These are phyloP conservation scores for Chelon auratus DNA, from an alignment of 2,797 vertebrate species.

Conservation along the genomic window DNA sequence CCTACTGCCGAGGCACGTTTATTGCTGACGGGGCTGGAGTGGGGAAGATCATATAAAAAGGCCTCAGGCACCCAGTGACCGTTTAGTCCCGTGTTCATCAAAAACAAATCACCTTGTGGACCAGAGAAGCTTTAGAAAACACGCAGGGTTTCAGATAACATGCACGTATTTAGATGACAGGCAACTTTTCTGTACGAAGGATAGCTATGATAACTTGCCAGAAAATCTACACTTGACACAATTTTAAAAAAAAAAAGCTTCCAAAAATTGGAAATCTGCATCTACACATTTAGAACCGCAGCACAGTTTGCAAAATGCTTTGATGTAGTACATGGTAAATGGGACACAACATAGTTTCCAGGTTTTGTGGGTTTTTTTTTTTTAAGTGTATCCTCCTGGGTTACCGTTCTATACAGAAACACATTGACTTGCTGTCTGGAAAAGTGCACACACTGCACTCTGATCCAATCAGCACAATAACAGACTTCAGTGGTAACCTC, in stretches of 20 bases:
- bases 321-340: neutral
- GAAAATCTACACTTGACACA: too few relatives aligned
- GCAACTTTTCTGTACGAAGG: neutral
- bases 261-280: neutral
- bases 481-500: slow-evolving; percentile 20
- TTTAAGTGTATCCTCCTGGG: slow-evolving; percentile 16
- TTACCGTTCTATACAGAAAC: slow-evolving; percentile 19
- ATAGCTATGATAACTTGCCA: too few relatives aligned
- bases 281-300: neutral
- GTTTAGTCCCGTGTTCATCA: slow-evolving; percentile 2
- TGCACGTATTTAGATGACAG: too few relatives aligned
- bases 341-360: neutral
- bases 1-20: slow-evolving; percentile 14
- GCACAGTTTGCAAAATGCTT: neutral
- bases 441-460: slow-evolving; percentile 42
- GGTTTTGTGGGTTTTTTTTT: too few relatives aligned
- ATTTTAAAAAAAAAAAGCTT: neutral
- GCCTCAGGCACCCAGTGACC: neutral
- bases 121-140: neutral
- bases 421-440: slow-evolving; percentile 41
- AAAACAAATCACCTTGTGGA: slow-evolving; percentile 12
- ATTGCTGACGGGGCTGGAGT: slow-evolving; percentile 13
- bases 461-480: slow-evolving; percentile 37
- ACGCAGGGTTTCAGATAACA: neutral
- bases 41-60: neutral